Conservation (phyloP, 2,797 vertebrate genomes). For the Hippoglossus hippoglossus region DNA sequence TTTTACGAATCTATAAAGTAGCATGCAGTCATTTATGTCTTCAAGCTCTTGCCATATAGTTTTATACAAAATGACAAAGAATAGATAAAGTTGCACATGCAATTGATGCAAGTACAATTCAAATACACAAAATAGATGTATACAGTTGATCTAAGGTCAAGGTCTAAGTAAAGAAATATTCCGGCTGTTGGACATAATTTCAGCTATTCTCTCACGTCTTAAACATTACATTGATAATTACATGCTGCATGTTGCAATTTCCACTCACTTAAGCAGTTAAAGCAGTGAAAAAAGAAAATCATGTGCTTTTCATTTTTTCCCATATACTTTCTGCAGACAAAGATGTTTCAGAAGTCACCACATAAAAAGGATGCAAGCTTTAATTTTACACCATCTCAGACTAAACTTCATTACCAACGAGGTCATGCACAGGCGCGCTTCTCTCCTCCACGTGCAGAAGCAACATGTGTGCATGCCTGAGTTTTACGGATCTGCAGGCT, state of each 20-base stretch:
- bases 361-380: constrained; percentile 23
- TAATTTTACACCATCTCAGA: constrained; percentile 8
- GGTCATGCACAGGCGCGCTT: constrained; percentile 28
- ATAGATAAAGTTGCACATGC: too few relatives aligned
- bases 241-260: too few relatives aligned
- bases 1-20: too few relatives aligned
- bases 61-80: background rate
- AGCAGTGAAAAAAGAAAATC: background rate
- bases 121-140: too few relatives aligned
- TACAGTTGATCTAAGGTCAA: too few relatives aligned
- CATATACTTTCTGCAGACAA: constrained; percentile 1
- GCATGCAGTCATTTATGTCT: too few relatives aligned
- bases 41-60: background rate
- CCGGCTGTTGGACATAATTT: too few relatives aligned
- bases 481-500: constrained; percentile 18
- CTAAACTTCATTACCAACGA: background rate
- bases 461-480: constrained; percentile 26
- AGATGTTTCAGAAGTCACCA: constrained; percentile 24
- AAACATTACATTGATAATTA: too few relatives aligned
- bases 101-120: too few relatives aligned
- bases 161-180: too few relatives aligned
- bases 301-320: background rate
- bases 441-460: constrained; percentile 37
- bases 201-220: too few relatives aligned
- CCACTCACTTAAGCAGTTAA: background rate